Conservation (phyloP, 2,113 vertebrate species). For the Entelurus aequoreus region DNA sequence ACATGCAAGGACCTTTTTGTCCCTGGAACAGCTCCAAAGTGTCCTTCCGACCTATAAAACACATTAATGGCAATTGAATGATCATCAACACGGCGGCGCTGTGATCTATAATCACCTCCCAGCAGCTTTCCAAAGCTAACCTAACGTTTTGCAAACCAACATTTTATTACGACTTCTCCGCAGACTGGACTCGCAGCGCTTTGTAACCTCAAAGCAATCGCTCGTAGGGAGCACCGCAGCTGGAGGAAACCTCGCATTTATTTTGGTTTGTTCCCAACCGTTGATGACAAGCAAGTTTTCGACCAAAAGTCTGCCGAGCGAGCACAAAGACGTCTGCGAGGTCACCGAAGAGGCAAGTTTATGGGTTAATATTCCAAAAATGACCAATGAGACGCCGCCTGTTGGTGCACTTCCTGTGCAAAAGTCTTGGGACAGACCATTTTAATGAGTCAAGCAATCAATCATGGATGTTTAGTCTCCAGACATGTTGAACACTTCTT, state of each 20-base stretch:
- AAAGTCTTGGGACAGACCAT: too few relatives aligned
- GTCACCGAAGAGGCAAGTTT: background rate
- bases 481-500: too few relatives aligned
- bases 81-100: background rate
- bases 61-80: too few relatives aligned
- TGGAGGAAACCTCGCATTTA: constrained; percentile 1
- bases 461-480: too few relatives aligned
- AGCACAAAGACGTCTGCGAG: background rate
- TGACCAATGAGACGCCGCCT: too few relatives aligned
- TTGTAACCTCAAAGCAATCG: background rate
- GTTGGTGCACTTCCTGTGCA: too few relatives aligned
- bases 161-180: background rate
- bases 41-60: too few relatives aligned
- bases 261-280: background rate
- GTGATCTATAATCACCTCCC: background rate
- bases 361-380: background rate
- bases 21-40: too few relatives aligned
- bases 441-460: too few relatives aligned
- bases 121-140: background rate
- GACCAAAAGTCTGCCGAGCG: background rate
- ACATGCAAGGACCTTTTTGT: too few relatives aligned
- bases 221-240: background rate
- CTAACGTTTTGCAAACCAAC: background rate
- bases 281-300: background rate
- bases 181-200: background rate